These are phyloP conservation scores for Campylorhamphus procurvoides DNA, from an alignment of 2,113 vertebrate genomes.

Conservation along the genomic window DNA sequence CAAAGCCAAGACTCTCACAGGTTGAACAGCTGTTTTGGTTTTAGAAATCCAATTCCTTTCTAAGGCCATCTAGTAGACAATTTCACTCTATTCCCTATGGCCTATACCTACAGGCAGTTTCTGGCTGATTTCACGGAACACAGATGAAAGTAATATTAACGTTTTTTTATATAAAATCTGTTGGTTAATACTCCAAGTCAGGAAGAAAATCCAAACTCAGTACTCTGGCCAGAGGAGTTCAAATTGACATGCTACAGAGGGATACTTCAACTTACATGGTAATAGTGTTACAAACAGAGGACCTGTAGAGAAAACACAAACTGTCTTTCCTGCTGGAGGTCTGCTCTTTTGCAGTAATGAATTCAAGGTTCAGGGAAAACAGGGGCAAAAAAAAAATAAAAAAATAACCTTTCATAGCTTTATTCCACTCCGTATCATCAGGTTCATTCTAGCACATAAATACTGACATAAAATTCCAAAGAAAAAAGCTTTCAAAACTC, in stretches of 20 bases:
- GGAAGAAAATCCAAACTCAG: neutral
- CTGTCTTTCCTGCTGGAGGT: neutral
- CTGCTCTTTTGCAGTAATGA: neutral
- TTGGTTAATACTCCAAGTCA: neutral
- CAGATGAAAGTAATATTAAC: neutral
- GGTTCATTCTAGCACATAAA: neutral
- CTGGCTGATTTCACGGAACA: neutral
- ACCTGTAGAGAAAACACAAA: neutral
- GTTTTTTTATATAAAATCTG: neutral
- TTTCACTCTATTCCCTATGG: neutral
- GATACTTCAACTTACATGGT: neutral
- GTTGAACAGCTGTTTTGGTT: neutral
- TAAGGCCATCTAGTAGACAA: neutral
- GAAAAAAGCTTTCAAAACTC: neutral
- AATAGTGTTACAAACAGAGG: neutral
- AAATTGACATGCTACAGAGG: neutral
- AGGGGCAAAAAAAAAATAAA: neutral
- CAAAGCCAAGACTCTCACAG: neutral
- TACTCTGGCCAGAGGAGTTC: neutral
- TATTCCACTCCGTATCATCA: neutral
- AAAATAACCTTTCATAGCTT: neutral
- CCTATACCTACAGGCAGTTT: neutral
- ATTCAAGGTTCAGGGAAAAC: neutral
- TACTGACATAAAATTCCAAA: neutral
- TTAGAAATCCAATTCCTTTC: neutral